These are phyloP conservation scores for Carduelis carduelis DNA, from an alignment of 2,797 vertebrate species.

Conservation along the genomic window DNA sequence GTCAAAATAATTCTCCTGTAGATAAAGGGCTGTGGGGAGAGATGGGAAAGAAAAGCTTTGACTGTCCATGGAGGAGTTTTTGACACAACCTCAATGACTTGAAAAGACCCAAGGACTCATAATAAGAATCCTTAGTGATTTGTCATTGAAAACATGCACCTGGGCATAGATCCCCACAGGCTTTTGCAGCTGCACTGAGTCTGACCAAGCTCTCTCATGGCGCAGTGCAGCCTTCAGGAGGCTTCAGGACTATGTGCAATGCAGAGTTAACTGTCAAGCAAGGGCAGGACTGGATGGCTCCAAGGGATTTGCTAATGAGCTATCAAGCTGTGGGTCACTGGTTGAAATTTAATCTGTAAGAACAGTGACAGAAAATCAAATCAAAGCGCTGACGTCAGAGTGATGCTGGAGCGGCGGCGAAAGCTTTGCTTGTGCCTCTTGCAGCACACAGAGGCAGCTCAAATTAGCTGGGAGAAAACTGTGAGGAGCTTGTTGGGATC, in stretches of 20 bases:
- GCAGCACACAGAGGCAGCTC: neutral
- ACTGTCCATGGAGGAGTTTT: neutral
- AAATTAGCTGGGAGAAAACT: neutral
- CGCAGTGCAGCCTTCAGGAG: neutral
- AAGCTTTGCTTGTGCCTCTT: neutral
- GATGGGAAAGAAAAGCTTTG: neutral
- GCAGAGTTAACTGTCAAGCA: constrained; percentile 3
- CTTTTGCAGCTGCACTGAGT: neutral
- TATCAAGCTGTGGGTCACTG: constrained; percentile 29
- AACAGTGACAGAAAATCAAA: constrained; percentile 59
- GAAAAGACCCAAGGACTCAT: neutral
- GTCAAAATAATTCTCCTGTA: neutral
- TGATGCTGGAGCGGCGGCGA: neutral
- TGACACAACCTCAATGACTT: neutral
- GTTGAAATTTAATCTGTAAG: constrained; percentile 36
- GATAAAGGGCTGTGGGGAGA: neutral
- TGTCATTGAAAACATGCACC: neutral
- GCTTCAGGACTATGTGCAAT: neutral
- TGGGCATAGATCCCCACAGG: neutral
- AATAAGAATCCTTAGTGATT: neutral
- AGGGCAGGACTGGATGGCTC: neutral
- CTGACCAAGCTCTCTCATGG: neutral
- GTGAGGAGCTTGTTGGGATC: neutral
- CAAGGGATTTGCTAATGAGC: constrained; percentile 50
- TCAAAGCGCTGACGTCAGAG: neutral